Evolutionary conservation across 2,797 vertebrate genomes (phyloP), one percentile per base, ranked within the genome.

Genomic region (Acanthurus tractus): DNA sequence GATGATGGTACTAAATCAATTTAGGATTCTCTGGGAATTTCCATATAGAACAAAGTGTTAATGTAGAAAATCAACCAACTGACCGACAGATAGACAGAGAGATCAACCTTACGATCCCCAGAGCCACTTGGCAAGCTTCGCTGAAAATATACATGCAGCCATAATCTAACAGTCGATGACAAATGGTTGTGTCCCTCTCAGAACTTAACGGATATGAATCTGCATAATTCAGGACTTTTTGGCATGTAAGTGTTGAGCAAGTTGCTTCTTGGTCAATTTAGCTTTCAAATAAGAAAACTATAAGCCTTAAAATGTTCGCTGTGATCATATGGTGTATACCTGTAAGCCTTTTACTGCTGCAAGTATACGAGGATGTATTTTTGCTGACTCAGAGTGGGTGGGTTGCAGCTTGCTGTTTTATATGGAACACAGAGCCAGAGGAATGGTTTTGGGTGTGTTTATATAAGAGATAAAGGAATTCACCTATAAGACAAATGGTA

Each of bases 371-470:
- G 70, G 78, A 78, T 69, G 64, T 65, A 42, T 44, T 63, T 53
- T 48, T 81, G 68, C 82, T 87, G 82, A 85, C 64, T 83, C 79
- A 76, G 82, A 74, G 69, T n/a, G 34, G 68, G 62, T 38, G 18
- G 67, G 61, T 40, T 8, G 2, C 54, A 72, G 71, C 84, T 48
- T 78, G 73, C 78, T 88, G 86, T 85, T 90, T 91, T 80, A 92
- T 76, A 70, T 78, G 83, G 49, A 70, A 67, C 63, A 57, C 73
- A 50, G 66, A 67, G 81, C 75, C 36, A 78, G 48, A 68, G 46
- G 61, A 73, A 63, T 22, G 74, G 69, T 64, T 64, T 63, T 66
- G 79, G 61, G 46, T 74, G 65, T 74, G 71, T 74, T 84, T 55
- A 70, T 68, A 42, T 73, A 52, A 69, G 25, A 61, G 62, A 69